Evolutionary conservation across 1,140 invertebrate genomes (phyloP).

Genomic region (Macrobrachium nipponense): DNA sequence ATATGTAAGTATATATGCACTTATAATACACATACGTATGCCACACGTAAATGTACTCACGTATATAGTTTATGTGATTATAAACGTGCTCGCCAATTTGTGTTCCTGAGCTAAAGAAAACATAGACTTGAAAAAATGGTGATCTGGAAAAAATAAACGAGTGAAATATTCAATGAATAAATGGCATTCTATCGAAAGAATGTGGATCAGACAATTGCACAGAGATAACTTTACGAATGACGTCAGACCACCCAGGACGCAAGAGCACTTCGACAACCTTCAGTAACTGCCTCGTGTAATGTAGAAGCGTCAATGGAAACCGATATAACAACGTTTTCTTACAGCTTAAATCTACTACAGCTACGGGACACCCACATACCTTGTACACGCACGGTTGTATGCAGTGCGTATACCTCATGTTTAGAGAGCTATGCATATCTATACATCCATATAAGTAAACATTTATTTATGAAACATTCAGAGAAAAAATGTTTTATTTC

Average conservation of each 20-base stretch:
- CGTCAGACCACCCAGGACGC: background rate
- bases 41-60: too few relatives aligned
- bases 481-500: slow-evolving; percentile 12
- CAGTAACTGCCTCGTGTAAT: background rate
- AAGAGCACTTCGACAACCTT: background rate
- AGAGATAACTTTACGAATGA: background rate
- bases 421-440: slow-evolving; percentile 42
- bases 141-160: too few relatives aligned
- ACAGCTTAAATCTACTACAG: slow-evolving; percentile 4
- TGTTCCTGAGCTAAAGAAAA: too few relatives aligned
- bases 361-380: slow-evolving; percentile 23
- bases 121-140: too few relatives aligned
- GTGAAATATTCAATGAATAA: too few relatives aligned
- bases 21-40: too few relatives aligned
- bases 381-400: slow-evolving; percentile 22
- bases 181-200: background rate
- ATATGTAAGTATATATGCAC: background rate
- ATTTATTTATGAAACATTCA: slow-evolving; percentile 48
- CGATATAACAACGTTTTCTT: background rate
- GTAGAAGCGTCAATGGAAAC: slow-evolving; percentile 4
- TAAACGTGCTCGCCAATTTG: too few relatives aligned
- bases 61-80: too few relatives aligned
- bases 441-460: slow-evolving; percentile 21
- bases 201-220: background rate
- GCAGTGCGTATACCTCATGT: slow-evolving; percentile 21